A percentile compares a stretch with the other conserved stretches of the same genome.
These are phyloP conservation scores for Drepanosiphum platanoidis DNA, from an alignment of 2,888 invertebrate species.

Conservation along the genomic window DNA sequence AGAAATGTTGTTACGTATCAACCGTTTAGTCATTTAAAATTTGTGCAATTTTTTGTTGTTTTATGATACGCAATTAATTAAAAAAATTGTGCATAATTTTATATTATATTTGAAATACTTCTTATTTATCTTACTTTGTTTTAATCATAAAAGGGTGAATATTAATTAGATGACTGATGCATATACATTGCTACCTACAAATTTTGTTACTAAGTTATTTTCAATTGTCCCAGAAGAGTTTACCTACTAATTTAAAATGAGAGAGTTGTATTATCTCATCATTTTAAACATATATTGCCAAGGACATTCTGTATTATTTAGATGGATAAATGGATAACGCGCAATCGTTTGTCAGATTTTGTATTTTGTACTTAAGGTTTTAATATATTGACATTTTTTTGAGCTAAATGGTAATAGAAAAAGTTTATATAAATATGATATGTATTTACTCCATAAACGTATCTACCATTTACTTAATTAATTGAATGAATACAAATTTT, in stretches of 20 bases:
- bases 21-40: not conserved
- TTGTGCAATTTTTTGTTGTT: not conserved
- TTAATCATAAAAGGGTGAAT: slow-evolving; percentile 28
- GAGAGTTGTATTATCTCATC: not conserved
- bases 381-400: slow-evolving; percentile 9
- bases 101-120: not conserved
- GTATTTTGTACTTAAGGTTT: slow-evolving; percentile 33
- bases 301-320: not conserved
- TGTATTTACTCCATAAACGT: not conserved
- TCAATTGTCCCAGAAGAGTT: not conserved
- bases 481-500: slow-evolving; percentile 1
- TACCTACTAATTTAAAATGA: not conserved
- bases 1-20: not conserved
- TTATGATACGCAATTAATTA: not conserved
- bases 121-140: not conserved
- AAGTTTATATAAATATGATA: too few relatives aligned
- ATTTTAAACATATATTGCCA: not conserved
- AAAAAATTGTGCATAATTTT: not conserved
- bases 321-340: not conserved
- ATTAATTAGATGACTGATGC: slow-evolving; percentile 22
- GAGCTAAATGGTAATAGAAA: not conserved
- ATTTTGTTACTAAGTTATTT: not conserved
- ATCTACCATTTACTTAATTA: slow-evolving; percentile 6
- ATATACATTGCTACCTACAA: not conserved
- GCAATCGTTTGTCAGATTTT: slow-evolving; percentile 4